phyloP scores from a whole-genome alignment of 1,140 invertebrate genomes.

The Euschistus heros region DNA sequence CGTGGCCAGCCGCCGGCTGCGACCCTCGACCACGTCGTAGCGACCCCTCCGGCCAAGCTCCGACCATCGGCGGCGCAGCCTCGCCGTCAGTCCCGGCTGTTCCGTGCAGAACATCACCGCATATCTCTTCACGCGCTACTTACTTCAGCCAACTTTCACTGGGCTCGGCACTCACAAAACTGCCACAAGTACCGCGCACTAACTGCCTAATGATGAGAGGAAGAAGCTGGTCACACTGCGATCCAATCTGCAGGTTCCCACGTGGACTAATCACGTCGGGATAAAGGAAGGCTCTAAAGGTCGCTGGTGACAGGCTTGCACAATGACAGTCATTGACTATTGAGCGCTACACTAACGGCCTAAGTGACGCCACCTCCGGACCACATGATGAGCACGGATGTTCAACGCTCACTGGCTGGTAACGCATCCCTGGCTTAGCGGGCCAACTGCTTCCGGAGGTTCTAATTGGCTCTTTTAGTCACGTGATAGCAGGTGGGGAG shows the following conservation, averaged over 20 bases:
- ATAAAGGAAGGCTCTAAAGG: too few species aligned
- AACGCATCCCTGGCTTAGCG: slow-evolving; percentile 7
- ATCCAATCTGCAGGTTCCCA: neutral
- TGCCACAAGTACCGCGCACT: neutral
- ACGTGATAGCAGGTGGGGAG: neutral
- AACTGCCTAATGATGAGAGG: neutral
- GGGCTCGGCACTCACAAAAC: neutral
- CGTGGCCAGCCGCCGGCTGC: neutral
- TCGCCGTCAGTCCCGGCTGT: neutral
- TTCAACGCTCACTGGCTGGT: neutral
- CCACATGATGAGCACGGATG: neutral
- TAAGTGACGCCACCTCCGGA: neutral
- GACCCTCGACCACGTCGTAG: slow-evolving; percentile 14
- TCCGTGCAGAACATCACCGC: too few species aligned
- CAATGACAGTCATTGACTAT: neutral
- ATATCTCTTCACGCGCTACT: too few species aligned
- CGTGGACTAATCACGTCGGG: neutral
- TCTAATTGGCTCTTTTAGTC: neutral
- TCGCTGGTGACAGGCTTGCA: too few species aligned
- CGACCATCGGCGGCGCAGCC: slow-evolving; percentile 3
- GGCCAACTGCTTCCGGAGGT: slow-evolving; percentile 1
- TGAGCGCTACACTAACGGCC: neutral
- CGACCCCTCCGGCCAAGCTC: neutral
- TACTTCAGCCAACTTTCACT: too few species aligned
- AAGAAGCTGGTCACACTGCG: neutral